phyloP scores from a whole-genome alignment of 2,113 vertebrate species.

The Melanerpes formicivorus region DNA sequence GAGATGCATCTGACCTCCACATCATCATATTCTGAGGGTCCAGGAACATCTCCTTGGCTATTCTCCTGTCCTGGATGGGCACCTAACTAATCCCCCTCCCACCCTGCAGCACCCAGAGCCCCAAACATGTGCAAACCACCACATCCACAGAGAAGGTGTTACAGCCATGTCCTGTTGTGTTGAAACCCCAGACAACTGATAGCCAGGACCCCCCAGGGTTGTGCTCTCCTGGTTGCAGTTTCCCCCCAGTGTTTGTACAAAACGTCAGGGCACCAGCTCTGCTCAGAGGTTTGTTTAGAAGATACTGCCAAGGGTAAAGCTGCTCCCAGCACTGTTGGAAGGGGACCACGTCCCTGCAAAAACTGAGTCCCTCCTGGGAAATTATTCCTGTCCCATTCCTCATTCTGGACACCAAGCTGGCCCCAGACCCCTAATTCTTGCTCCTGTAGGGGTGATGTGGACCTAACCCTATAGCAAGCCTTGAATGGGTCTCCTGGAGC shows the following conservation, averaged over 20 bases:
- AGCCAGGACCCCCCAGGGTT: background rate
- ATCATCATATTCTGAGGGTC: background rate
- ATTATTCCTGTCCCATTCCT: background rate
- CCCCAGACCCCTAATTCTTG: background rate
- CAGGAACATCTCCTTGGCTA: background rate
- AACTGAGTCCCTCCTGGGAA: background rate
- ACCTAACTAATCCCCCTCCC: background rate
- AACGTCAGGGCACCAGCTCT: background rate
- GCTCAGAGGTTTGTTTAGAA: slow-evolving; percentile 22
- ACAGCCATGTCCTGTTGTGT: accelerated
- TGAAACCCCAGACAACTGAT: background rate
- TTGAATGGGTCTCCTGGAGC: background rate
- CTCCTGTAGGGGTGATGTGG: background rate
- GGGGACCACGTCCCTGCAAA: background rate
- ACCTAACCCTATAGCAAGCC: background rate
- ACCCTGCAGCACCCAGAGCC: background rate
- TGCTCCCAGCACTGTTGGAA: background rate
- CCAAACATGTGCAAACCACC: too few species aligned
- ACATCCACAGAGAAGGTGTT: background rate
- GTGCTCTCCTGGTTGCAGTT: background rate
- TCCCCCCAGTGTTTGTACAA: background rate
- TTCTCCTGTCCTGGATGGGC: accelerated
- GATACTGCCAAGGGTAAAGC: background rate
- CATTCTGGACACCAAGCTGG: accelerated
- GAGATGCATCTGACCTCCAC: background rate